phyloP scores from a whole-genome alignment of 2,113 vertebrate genomes.

The Bufo bufo region DNA sequence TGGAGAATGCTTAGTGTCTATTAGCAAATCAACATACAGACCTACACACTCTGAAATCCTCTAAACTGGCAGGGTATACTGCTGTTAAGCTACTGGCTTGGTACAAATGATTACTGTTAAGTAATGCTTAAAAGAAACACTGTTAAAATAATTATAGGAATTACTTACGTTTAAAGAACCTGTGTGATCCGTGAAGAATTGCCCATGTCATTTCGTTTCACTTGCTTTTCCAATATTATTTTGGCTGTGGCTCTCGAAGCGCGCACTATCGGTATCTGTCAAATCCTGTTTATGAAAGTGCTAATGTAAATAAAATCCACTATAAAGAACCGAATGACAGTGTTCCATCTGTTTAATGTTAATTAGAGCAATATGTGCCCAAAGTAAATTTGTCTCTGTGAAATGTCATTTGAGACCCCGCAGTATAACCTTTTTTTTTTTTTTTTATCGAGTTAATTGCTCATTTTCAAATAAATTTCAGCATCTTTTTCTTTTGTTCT shows the following conservation, averaged over 20 bases:
- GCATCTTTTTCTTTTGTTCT: conserved; percentile 50
- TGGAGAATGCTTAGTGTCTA: conserved; percentile 86
- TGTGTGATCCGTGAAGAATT: conserved; percentile 74
- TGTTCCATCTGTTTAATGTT: conserved; percentile 82
- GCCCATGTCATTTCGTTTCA: conserved; percentile 78
- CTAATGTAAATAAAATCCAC: conserved; percentile 74
- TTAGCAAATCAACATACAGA: conserved; percentile 75
- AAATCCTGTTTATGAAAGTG: conserved; percentile 77
- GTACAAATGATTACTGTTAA: conserved; percentile 80
- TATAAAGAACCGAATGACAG: neutral
- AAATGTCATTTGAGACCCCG: conserved; percentile 69
- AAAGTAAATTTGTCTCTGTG: conserved; percentile 75
- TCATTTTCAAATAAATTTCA: neutral
- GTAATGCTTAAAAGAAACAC: conserved; percentile 76
- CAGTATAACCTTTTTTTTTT: conserved; percentile 2
- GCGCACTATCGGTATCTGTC: conserved; percentile 71
- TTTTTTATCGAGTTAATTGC: conserved; percentile 14
- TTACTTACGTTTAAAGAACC: conserved; percentile 74
- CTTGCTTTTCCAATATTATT: conserved; percentile 43
- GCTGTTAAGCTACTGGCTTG: conserved; percentile 75
- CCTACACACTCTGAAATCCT: conserved; percentile 75
- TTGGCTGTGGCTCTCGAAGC: conserved; percentile 66
- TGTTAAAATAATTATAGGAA: conserved; percentile 80
- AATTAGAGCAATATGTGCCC: conserved; percentile 77
- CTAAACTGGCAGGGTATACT: conserved; percentile 71